Evolutionary conservation across 1,140 invertebrate genomes (phyloP), one percentile per base, ranked within the genome.

Genomic region (Ephestia elutella): DNA sequence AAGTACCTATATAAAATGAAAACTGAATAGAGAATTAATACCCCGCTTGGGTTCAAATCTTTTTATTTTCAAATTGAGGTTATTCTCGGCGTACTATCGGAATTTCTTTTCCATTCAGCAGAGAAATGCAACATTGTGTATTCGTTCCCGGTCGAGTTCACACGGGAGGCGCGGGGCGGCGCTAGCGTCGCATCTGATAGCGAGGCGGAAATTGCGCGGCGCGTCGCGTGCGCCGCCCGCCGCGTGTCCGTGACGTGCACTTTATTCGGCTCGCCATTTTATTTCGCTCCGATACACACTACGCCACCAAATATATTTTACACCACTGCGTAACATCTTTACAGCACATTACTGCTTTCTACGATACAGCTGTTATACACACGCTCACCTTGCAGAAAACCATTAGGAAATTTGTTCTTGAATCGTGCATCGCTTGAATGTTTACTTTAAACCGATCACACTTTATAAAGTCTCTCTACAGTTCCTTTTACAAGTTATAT

Each of bases 151-250:
- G 59, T 62, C 65, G 66, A 71, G 65, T 74, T 65, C 54, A 62
- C 60, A 62, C 56, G 54, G 57, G 58, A 51, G 62, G 57, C 18
- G 50, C 61, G 65, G 62, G 67, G 66, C 65, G 67, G 61, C 59
- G 67, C 63, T 62, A 53, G 61, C 63, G 64, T 68, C 72, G 80
- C 75, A 73, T 80, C 75, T 82, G 83, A 83, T 79, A 71, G 70
- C 68, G 59, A 66, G 69, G 73, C 84, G 84, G 84, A 87, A 87
- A 87, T 87, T 87, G 79, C 74, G 70, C 73, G 76, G 70, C 80
- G 75, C 71, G 78, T 83, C 80, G 80, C 82, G 75, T 82, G 82
- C 82, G 79, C 75, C 70, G 70, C 68, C 66, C 63, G 62, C 66
- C 68, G 73, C 77, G 67, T 77, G 77, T 63, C 60, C 62, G 59